Evolutionary conservation across 2,888 invertebrate genomes (phyloP).

Genomic region (Lordiphosa fenestrarum): DNA sequence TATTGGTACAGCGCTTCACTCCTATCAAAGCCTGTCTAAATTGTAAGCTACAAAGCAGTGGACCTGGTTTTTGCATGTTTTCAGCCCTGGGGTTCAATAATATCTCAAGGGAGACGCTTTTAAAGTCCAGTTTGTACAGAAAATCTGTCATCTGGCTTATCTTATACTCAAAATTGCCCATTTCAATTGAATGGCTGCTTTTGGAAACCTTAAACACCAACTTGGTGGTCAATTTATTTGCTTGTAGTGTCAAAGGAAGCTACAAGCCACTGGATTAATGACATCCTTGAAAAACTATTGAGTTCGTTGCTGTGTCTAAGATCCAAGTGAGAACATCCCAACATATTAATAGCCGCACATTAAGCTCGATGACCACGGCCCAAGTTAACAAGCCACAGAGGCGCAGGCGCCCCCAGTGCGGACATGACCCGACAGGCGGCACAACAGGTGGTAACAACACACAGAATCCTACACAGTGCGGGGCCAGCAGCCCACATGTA

Average conservation of each 20-base stretch:
- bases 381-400: constrained; percentile 23
- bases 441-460: constrained; percentile 55
- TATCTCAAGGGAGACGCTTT: no score
- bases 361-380: constrained; percentile 15
- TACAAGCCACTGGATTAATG: no score
- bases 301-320: no score
- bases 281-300: no score
- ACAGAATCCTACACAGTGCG: constrained; percentile 13
- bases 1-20: no score
- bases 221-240: constrained; percentile 41
- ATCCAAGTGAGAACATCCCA: not conserved
- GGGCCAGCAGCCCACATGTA: constrained; percentile 27
- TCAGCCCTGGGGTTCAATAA: no score
- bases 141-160: no score
- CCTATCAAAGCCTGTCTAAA: no score
- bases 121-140: no score
- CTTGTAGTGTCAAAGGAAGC: constrained; percentile 10
- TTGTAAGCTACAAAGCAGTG: no score
- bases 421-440: constrained; percentile 58
- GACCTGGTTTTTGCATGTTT: no score
- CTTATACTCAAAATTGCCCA: no score
- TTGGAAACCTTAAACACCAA: constrained; percentile 31
- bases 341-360: constrained; percentile 25
- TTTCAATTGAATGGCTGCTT: constrained; percentile 34
- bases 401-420: constrained; percentile 39